A percentile compares a stretch with the other conserved stretches of the same genome.
phyloP scores from a whole-genome alignment of 1,140 invertebrate species.

The Heliconius himera region DNA sequence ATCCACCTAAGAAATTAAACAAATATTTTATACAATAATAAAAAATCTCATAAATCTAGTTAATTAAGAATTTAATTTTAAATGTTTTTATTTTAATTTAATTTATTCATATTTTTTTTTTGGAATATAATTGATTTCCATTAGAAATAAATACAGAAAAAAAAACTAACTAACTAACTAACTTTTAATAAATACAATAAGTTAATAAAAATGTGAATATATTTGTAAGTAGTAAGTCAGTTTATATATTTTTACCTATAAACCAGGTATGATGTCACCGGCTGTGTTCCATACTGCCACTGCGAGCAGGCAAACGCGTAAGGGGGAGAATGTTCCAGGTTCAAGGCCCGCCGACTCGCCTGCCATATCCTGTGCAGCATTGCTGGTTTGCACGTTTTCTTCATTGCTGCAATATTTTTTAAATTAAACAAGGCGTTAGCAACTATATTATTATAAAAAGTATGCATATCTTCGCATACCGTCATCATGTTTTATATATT shows the following conservation, averaged over 20 bases:
- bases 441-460: too few species aligned
- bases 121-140: background rate
- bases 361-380: conserved; percentile 67
- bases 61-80: background rate
- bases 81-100: too few species aligned
- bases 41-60: background rate
- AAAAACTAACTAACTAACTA: too few species aligned
- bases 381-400: conserved; percentile 68
- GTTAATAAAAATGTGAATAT: too few species aligned
- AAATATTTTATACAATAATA: background rate
- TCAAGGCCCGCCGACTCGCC: conserved; percentile 65
- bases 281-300: conserved; percentile 61
- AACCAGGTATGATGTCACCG: conserved; percentile 56
- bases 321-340: conserved; percentile 64
- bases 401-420: conserved; percentile 55
- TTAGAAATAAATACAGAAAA: background rate
- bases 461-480: too few species aligned
- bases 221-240: too few species aligned
- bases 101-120: too few species aligned
- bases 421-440: background rate
- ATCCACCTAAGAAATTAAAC: conserved; percentile 58
- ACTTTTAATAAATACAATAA: too few species aligned
- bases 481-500: too few species aligned
- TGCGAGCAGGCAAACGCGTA: conserved; percentile 70
- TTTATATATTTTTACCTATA: conserved; percentile 59